phyloP scores from a whole-genome alignment of 2,888 invertebrate species.

The Galerucella nymphaeae region DNA sequence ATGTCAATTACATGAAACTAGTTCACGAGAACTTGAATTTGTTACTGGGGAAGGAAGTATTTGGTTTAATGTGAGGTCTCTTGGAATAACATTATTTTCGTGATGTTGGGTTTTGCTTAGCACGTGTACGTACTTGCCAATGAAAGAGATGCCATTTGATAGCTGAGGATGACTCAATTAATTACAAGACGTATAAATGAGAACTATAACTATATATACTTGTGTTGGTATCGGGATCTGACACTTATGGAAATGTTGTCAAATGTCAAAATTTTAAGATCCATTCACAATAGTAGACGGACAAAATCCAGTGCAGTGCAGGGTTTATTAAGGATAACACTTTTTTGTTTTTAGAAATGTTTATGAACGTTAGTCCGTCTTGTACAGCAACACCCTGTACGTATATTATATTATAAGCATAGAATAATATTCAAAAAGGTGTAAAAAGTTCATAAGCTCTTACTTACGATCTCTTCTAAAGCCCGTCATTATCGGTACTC shows the following conservation, averaged over 20 bases:
- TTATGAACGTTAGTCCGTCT: too few species aligned
- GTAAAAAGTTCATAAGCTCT: constrained; percentile 11
- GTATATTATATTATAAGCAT: not conserved
- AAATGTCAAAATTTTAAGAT: too few species aligned
- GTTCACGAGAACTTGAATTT: constrained; percentile 54
- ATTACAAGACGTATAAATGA: not conserved
- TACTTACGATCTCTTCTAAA: not conserved
- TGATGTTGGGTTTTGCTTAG: constrained; percentile 11
- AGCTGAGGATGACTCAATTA: not conserved
- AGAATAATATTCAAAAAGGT: not conserved
- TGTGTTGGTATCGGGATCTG: not conserved
- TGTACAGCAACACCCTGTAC: not conserved
- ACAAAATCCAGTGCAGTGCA: too few species aligned
- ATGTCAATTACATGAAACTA: constrained; percentile 60
- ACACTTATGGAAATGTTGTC: too few species aligned
- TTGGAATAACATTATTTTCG: constrained; percentile 27
- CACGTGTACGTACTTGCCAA: constrained; percentile 7
- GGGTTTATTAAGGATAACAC: too few species aligned
- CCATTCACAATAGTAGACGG: too few species aligned
- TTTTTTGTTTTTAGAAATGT: too few species aligned
- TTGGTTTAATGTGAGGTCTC: constrained; percentile 15
- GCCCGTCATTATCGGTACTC: constrained; percentile 42
- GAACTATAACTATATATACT: not conserved
- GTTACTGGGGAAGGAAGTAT: constrained; percentile 32
- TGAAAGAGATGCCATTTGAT: not conserved